phyloP scores from a whole-genome alignment of 2,113 vertebrate genomes.

The Peromyscus californicus region DNA sequence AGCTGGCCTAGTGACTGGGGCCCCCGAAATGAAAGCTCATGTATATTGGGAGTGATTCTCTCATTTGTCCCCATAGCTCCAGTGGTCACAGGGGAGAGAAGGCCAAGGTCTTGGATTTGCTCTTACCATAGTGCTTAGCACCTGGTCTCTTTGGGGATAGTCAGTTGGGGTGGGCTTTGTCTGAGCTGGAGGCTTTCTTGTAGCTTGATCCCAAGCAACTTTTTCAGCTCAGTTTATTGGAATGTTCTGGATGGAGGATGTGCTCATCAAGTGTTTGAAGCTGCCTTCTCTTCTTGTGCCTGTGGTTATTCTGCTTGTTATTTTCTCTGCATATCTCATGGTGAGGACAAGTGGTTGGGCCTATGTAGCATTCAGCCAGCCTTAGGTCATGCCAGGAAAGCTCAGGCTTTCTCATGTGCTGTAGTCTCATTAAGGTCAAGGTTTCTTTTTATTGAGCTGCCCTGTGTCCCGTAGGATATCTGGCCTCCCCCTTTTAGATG shows the following conservation, averaged over 20 bases:
- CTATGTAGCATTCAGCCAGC: not conserved
- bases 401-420: not conserved
- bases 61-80: not conserved
- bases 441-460: not conserved
- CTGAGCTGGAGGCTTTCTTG: not conserved
- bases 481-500: not conserved
- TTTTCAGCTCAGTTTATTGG: not conserved
- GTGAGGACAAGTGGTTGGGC: not conserved
- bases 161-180: not conserved
- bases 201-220: not conserved
- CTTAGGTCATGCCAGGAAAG: not conserved
- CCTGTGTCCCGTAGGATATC: not conserved
- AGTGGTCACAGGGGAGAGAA: not conserved
- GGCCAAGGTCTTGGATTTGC: not conserved
- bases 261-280: not conserved
- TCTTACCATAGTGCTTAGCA: not conserved
- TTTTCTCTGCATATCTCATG: not conserved
- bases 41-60: not conserved
- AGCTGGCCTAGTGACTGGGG: not conserved
- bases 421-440: not conserved
- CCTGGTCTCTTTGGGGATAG: not conserved
- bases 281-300: not conserved
- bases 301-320: not conserved
- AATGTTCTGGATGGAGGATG: not conserved
- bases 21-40: not conserved